Evolutionary conservation across 2,113 vertebrate genomes (phyloP), one percentile per base, ranked within the genome.

Genomic region (Coryphaenoides rupestris): DNA sequence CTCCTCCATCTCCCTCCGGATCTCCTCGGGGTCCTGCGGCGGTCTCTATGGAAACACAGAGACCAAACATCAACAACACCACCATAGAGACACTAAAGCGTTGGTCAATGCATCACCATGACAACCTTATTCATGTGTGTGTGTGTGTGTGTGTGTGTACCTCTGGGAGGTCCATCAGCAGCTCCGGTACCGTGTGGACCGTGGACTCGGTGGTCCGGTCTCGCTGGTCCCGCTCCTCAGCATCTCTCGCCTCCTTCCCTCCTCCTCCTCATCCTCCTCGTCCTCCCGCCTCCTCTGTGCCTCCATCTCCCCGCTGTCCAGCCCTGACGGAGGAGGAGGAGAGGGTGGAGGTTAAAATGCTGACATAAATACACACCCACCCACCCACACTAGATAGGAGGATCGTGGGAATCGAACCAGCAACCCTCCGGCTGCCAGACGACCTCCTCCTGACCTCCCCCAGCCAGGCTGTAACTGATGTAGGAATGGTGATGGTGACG

Each of bases 1-100:
- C 67, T 83, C 90, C 89, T 99, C 96, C 86, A 98, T 90, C 79
- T 97, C 93, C 74, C 83, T 92, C 73, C 96, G 91, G 5, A 97
- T 85, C 63, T 96, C 91, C 59, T 83, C 93, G 1, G 91, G 88
- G 79, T 97, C 92, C 66, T 86, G 89, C 64, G 90, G 1, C 19
- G 85, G 49, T 17, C 73, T 89, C 93, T 97, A 81, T 60, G 19
- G 21, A 66, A 33, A 71, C 33, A 72, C 21, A 68, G 1, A 63
- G n/a, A n/a, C n/a, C 45, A 68, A 2, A 23, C 33, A 60, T 17
- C 3, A 50, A 40, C 33, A 40, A 10, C 24, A 26, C 6, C 24
- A 26, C 24, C 24, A 26, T 26, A 26, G 24, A 26, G 24, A 26
- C 24, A 26, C n/a, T n/a, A n/a, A n/a, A n/a, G n/a, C 24, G 24